Base-by-base conservation (phyloP, 1,140 invertebrate genomes). In the Gonatopus flavifemur region DNA sequence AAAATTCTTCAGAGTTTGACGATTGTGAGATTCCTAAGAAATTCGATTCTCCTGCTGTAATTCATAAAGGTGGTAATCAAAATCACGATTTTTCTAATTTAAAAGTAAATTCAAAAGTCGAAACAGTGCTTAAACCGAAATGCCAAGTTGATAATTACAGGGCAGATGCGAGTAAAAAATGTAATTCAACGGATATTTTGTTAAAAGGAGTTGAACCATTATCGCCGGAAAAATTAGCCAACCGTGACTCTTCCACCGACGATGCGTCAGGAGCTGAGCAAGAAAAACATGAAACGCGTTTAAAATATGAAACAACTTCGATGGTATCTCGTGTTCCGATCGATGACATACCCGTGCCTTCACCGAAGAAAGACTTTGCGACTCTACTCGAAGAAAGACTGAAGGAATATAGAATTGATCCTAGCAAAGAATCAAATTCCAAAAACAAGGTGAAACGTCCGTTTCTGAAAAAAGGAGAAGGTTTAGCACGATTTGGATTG, bases 381-480 rank as follows among this genome's bases (percentile, higher is more conserved):
- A 64, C 66, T 15, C 46, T 78, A 22, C 36, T 78, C n/a, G 72
- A 79, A 57, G 74, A 78, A 52, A 69, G 52, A 55, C 55, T 78
- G 12, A 64, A 57, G 46, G 66, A 73, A 2, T 47, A 40, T 13
- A 59, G 62, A 40, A 22, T 18, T 32, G 18, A 24, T 19, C 13
- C 12, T 33, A 46, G 45, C 20, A 36, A 51, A 28, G 49, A 18
- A 21, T 22, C 32, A 15, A 62, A 33, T 16, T 13, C 20, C 13
- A 43, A 49, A 37, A 32, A 1, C 16, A 18, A 13, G 6, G 25
- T 53, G 15, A 78, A 76, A 45, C 65, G 52, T 30, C 69, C 76
- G 15, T 81, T 78, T 55, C 53, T 81, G 20, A 78, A 52, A 46
- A 80, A 76, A 67, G 80, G 80, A 7, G 59, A 79, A 58, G 80